phyloP scores from a whole-genome alignment of 2,888 invertebrate species.

The Podotricha telesiphe region DNA sequence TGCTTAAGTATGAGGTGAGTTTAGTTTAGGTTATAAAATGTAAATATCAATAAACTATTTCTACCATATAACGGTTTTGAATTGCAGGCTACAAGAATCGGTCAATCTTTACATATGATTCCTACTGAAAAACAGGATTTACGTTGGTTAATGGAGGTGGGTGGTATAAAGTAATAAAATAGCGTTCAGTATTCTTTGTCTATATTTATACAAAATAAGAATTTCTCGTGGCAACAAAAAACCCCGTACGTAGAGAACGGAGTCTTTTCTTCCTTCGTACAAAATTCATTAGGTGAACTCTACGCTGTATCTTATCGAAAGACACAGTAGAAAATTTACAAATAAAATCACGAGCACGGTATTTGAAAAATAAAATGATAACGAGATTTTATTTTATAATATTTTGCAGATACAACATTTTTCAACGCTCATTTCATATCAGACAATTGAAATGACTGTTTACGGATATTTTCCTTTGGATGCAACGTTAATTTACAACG shows the following conservation, averaged over 20 bases:
- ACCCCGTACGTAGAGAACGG: too few species aligned
- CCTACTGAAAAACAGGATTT: slow-evolving; percentile 62
- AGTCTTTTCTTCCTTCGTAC: too few species aligned
- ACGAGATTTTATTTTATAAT: too few species aligned
- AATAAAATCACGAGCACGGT: too few species aligned
- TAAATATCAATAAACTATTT: neutral
- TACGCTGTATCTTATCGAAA: too few species aligned
- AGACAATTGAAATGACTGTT: slow-evolving; percentile 60
- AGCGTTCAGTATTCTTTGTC: neutral
- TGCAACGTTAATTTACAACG: slow-evolving; percentile 64
- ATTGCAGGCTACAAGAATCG: slow-evolving; percentile 63
- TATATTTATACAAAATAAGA: neutral
- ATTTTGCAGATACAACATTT: slow-evolving; percentile 69
- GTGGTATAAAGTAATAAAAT: neutral
- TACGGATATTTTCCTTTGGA: slow-evolving; percentile 68
- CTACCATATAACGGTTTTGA: slow-evolving; percentile 24
- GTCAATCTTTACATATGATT: slow-evolving; percentile 60
- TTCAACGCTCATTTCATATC: slow-evolving; percentile 60
- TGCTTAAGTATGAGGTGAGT: slow-evolving; percentile 60
- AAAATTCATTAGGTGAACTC: too few species aligned
- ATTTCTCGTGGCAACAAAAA: too few species aligned
- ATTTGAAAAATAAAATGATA: too few species aligned
- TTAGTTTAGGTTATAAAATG: neutral
- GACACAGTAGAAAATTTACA: too few species aligned
- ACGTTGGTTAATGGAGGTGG: slow-evolving; percentile 63